phyloP scores from a whole-genome alignment of 2,888 invertebrate species.

The Onthophagus sagittarius region DNA sequence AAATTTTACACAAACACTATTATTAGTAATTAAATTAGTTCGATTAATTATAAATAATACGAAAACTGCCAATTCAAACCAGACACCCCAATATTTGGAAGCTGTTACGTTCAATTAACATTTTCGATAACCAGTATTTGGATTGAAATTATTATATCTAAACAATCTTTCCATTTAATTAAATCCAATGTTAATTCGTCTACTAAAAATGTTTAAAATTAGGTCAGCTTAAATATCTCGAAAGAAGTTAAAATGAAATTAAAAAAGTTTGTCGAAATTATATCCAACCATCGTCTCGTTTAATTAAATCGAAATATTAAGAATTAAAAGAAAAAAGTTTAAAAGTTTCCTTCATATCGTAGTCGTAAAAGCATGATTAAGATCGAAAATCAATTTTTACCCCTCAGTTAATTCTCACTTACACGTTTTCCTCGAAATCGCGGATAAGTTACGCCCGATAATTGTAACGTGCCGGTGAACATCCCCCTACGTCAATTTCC shows the following conservation, averaged over 20 bases:
- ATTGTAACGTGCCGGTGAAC: not conserved
- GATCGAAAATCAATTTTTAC: not conserved
- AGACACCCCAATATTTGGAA: not conserved
- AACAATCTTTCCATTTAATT: not conserved
- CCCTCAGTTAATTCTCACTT: not conserved
- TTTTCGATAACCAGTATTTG: not conserved
- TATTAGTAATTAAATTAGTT: not conserved
- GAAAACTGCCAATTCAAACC: not conserved
- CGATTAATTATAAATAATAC: not conserved
- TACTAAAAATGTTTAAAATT: not conserved
- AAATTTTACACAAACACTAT: not conserved
- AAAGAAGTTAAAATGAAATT: no score
- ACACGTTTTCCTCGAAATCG: not conserved
- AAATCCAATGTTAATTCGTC: not conserved
- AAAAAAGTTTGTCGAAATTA: not conserved
- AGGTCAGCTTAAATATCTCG: no score
- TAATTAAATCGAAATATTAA: not conserved
- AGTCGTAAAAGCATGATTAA: not conserved
- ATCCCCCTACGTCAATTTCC: constrained; percentile 8
- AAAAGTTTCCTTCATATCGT: no score
- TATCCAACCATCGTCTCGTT: not conserved
- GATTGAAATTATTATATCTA: not conserved
- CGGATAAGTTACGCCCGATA: not conserved
- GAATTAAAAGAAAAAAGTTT: not conserved
- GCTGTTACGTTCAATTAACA: not conserved